phyloP scores from a whole-genome alignment of 2,797 vertebrate genomes.

The Tokudaia tokunoshimensis region DNA sequence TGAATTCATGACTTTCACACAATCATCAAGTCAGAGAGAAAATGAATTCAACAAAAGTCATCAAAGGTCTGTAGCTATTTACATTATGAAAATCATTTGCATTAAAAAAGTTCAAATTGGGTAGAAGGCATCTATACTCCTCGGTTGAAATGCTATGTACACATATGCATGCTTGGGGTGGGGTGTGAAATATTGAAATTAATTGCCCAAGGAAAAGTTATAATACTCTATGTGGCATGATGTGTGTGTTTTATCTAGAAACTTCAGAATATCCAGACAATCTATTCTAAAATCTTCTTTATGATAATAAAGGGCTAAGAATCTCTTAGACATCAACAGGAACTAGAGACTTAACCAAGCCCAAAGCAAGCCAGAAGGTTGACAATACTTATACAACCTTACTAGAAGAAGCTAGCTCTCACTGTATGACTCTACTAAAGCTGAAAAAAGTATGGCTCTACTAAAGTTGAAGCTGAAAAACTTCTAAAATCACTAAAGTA shows the following conservation, averaged over 20 bases:
- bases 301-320: accelerated
- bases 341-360: not conserved
- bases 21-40: not conserved
- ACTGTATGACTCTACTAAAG: not conserved
- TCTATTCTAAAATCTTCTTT: not conserved
- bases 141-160: not conserved
- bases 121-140: not conserved
- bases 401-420: not conserved
- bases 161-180: not conserved
- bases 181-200: not conserved
- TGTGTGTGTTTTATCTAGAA: not conserved
- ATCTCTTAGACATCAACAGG: not conserved
- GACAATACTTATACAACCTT: not conserved
- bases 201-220: not conserved
- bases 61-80: not conserved
- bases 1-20: not conserved
- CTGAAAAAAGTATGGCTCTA: not conserved
- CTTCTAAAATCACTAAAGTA: not conserved
- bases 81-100: slow-evolving; percentile 6
- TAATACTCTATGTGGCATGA: not conserved
- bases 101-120: not conserved
- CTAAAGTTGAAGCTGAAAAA: not conserved
- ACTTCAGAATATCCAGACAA: not conserved
- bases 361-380: not conserved
- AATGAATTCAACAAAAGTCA: not conserved